Evolutionary conservation across 1,140 invertebrate species (phyloP).

Genomic region (Cyphomyrmex costatus): DNA sequence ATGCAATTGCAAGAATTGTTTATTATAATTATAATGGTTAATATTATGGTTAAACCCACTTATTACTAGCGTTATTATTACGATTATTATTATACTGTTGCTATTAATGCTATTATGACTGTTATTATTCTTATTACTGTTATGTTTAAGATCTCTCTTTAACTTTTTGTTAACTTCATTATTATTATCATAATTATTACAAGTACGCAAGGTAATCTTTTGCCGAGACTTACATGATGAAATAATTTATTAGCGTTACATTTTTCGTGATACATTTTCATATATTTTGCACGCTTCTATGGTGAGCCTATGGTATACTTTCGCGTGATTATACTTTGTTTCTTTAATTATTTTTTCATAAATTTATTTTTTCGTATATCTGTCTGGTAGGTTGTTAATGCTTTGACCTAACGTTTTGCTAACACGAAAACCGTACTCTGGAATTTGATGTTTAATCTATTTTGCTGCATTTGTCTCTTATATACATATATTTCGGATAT

Average conservation of each 20-base stretch:
- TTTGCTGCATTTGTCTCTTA: constrained; percentile 82
- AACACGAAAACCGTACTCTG: constrained; percentile 81
- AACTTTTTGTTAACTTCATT: constrained; percentile 38
- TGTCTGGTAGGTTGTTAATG: constrained; percentile 85
- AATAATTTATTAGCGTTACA: neutral
- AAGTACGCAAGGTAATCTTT: constrained; percentile 25
- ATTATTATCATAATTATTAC: constrained; percentile 52
- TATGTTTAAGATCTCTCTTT: constrained; percentile 10
- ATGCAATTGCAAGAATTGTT: constrained; percentile 84
- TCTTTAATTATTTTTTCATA: constrained; percentile 65
- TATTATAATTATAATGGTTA: constrained; percentile 64
- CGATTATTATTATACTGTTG: constrained; percentile 68
- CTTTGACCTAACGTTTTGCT: constrained; percentile 84
- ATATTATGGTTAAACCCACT: constrained; percentile 77
- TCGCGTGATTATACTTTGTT: constrained; percentile 63
- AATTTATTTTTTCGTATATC: constrained; percentile 67
- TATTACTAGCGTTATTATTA: constrained; percentile 72
- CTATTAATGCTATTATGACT: constrained; percentile 58
- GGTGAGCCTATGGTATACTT: constrained; percentile 81
- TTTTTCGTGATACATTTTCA: constrained; percentile 37
- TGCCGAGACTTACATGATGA: constrained; percentile 5
- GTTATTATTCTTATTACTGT: constrained; percentile 55
- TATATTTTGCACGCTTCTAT: constrained; percentile 85
- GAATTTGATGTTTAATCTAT: constrained; percentile 84
- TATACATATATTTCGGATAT: constrained; percentile 76